Base-by-base conservation (phyloP, 2,797 vertebrate genomes). In the Anguilla obscura region DNA sequence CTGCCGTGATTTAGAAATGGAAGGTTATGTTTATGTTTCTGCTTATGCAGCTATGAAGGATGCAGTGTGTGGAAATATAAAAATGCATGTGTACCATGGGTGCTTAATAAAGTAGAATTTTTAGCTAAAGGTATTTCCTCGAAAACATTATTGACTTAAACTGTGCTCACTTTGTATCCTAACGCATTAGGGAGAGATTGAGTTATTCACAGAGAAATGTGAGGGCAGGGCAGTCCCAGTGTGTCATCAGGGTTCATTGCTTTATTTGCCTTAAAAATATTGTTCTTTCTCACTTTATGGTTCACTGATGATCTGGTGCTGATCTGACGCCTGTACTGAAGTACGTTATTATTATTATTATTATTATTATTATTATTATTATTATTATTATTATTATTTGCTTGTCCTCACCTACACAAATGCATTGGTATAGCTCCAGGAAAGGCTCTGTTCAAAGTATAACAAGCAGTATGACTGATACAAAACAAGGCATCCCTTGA, bases 201-300 rank as follows among this genome's bases (percentile, higher is more conserved):
- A 80, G 54, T 66, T 27, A 21, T 88, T 91, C 54, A 63, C 24
- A 45, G n/a, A 79, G 8, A 54, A 83, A 1, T 85, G 7, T 89
- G 27, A 54, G 24, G 52, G n/a, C 1, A 24, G 79, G 45, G 40
- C 36, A 9, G 18, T 50, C 40, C 79, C 45, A 24, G 21, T 1
- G 45, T 4, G 2, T 9, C 45, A 50, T 24, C 18, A 7, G 7
- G 40, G 45, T 50, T 50, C 7, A 24, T 82, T n/a, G 8, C 40
- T 82, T 82, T 48, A 50, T 82, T 50, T 82, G 79, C 40, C 33
- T 76, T 50, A 82, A 5, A 82, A 36, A 21, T 36, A 6, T 8
- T 76, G 30, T 76, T 76, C 71, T 76, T 50, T 82, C 45, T 48
- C 21, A 50, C 79, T 50, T 21, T 24, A 21, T 80, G 16, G 76